Conservation (phyloP, 1,140 invertebrate genomes). For the Acyrthosiphon pisum region DNA sequence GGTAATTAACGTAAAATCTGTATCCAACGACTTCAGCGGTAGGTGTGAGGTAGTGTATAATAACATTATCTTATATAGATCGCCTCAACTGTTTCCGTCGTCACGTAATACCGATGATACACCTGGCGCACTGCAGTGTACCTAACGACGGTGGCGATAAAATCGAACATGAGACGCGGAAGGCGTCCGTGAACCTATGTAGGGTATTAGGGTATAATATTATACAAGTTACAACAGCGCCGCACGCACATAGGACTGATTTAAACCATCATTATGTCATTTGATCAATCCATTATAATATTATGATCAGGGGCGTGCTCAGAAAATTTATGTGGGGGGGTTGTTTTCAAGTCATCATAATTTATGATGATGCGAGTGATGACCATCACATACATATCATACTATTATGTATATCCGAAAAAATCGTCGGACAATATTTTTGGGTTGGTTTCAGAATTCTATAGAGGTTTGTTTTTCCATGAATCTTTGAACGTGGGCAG, state of each 20-base stretch:
- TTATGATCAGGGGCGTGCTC: too few relatives aligned
- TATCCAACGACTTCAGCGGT: neutral
- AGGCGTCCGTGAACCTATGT: neutral
- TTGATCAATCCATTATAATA: neutral
- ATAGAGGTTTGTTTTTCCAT: neutral
- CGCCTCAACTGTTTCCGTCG: too few relatives aligned
- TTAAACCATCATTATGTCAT: neutral
- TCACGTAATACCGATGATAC: neutral
- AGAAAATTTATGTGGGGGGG: too few relatives aligned
- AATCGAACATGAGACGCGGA: neutral
- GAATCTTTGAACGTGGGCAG: neutral
- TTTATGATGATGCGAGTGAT: too few relatives aligned
- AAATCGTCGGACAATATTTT: too few relatives aligned
- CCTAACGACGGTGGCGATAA: neutral
- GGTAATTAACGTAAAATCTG: neutral
- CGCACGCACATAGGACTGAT: neutral
- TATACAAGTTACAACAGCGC: neutral
- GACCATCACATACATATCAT: too few relatives aligned
- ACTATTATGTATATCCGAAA: neutral
- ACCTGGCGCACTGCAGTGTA: neutral
- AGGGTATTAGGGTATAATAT: neutral
- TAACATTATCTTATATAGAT: neutral
- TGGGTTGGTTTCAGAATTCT: neutral
- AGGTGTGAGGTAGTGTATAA: neutral
- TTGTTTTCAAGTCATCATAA: too few relatives aligned